Evolutionary conservation across 2,888 invertebrate species (phyloP).

Genomic region (Drosophila meridionalis): DNA sequence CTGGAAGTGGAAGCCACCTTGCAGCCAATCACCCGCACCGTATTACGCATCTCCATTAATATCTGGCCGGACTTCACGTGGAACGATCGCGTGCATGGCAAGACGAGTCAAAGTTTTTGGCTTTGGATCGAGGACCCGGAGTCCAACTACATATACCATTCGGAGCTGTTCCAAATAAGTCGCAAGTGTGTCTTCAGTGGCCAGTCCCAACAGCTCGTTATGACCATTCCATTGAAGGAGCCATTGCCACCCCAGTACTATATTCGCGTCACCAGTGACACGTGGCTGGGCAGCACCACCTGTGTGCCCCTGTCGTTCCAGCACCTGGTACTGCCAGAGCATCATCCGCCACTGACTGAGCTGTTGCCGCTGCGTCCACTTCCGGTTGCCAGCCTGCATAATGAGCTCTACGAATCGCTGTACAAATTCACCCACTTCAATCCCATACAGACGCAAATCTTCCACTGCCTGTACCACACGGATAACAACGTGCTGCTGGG

Average conservation of each 20-base stretch:
- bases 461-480: conserved; percentile 97
- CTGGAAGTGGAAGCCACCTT: conserved; percentile 93
- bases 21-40: conserved; percentile 98
- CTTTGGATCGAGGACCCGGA: conserved; percentile 99
- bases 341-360: conserved; percentile 97
- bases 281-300: conserved; percentile 88
- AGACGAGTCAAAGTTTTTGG: conserved; percentile 96
- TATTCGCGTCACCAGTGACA: conserved; percentile 94
- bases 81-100: conserved; percentile 96
- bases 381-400: conserved; percentile 92
- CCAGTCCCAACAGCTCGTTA: conserved; percentile 93
- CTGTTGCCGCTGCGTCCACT: conserved; percentile 95
- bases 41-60: conserved; percentile 92
- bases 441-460: conserved; percentile 99
- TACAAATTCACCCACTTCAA: conserved; percentile 98
- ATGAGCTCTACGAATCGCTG: conserved; percentile 91
- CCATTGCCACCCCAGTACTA: conserved; percentile 97
- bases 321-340: conserved; percentile 95
- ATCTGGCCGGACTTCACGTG: conserved; percentile 92
- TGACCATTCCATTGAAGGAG: conserved; percentile 97
- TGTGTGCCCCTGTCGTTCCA: conserved; percentile 90
- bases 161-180: conserved; percentile 91
- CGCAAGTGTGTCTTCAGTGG: conserved; percentile 88
- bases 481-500: conserved; percentile 97
- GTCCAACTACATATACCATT: conserved; percentile 97